Percentiles rank a stretch among this genome's conserved stretches.
These are phyloP conservation scores for Drosophila crucigera DNA, from an alignment of 2,888 invertebrate genomes.

Conservation along the genomic window DNA sequence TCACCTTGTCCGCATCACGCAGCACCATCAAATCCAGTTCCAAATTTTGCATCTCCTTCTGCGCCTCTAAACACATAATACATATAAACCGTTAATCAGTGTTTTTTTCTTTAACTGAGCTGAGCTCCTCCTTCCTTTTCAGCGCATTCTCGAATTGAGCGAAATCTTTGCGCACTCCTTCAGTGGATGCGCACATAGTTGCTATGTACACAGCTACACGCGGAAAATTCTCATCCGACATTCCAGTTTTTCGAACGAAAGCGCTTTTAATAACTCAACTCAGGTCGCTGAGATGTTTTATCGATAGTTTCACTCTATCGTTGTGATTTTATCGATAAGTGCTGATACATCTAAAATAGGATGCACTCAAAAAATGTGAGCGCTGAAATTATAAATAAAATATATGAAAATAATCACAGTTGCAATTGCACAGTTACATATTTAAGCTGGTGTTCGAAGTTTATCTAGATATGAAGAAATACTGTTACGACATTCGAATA, in stretches of 20 bases:
- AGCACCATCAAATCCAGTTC: conserved; percentile 8
- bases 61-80: conserved; percentile 7
- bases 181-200: background rate
- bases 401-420: background rate
- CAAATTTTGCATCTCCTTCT: background rate
- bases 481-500: background rate
- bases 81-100: background rate
- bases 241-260: background rate
- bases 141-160: conserved; percentile 13
- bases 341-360: background rate
- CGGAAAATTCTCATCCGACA: conserved; percentile 11
- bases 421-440: background rate
- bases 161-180: background rate
- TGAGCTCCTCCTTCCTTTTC: background rate
- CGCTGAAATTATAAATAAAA: background rate
- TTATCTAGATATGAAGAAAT: background rate
- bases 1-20: background rate
- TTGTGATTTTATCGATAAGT: background rate
- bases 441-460: background rate
- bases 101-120: background rate
- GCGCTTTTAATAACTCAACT: background rate
- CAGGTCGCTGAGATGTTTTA: background rate
- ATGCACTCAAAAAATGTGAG: background rate
- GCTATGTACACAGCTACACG: conserved; percentile 3
- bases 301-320: background rate